phyloP scores from a whole-genome alignment of 2,113 vertebrate genomes.

The Puffinus mauretanicus region DNA sequence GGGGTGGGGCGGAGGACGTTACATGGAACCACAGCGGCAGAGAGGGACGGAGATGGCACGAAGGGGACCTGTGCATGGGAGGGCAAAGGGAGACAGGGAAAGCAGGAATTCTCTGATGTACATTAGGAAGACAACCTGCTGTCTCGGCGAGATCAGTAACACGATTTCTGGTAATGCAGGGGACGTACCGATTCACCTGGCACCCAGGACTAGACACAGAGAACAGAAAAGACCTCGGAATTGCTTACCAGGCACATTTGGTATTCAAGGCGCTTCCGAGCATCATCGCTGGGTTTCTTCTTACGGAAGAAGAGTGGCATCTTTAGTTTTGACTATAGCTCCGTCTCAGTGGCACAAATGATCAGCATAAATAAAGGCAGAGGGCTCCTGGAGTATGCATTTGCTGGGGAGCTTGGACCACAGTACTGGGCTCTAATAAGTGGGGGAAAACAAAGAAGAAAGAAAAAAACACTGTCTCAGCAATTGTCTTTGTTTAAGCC shows the following conservation, averaged over 20 bases:
- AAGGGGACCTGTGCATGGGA: neutral
- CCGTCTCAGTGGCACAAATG: neutral
- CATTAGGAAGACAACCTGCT: neutral
- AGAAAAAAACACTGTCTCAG: neutral
- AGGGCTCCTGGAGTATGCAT: neutral
- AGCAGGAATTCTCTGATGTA: neutral
- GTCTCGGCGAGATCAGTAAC: neutral
- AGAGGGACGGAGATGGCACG: neutral
- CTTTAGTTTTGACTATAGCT: neutral
- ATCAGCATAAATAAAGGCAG: neutral
- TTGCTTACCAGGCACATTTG: conserved; percentile 87
- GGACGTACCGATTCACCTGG: neutral
- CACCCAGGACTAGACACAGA: neutral
- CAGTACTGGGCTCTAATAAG: neutral
- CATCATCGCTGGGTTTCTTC: conserved; percentile 87
- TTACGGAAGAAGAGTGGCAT: conserved; percentile 93
- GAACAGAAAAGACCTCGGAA: neutral
- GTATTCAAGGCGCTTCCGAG: conserved; percentile 88
- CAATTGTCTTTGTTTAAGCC: neutral
- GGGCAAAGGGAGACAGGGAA: neutral
- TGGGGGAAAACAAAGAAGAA: too few relatives aligned
- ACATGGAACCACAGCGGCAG: neutral
- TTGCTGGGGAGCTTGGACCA: neutral
- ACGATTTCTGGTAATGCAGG: rapidly evolving
- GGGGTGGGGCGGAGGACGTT: neutral